A percentile compares a stretch with the other conserved stretches of the same genome.
These are phyloP conservation scores for Laothoe populi DNA, from an alignment of 2,888 invertebrate genomes.

Conservation along the genomic window DNA sequence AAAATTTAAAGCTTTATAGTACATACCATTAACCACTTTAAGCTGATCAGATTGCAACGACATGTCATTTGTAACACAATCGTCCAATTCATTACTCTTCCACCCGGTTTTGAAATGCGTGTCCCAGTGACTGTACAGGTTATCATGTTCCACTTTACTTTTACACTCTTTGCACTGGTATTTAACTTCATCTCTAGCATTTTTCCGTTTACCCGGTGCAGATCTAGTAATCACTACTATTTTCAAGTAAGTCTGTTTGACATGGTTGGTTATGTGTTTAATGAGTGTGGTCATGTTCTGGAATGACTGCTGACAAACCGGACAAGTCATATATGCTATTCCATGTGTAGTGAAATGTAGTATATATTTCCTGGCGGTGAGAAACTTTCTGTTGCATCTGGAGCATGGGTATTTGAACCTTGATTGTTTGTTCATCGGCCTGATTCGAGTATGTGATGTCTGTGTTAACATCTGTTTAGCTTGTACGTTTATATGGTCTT, in stretches of 20 bases:
- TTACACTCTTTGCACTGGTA: slow-evolving; percentile 47
- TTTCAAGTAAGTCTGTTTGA: slow-evolving; percentile 38
- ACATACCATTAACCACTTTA: slow-evolving; percentile 35
- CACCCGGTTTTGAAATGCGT: slow-evolving; percentile 41
- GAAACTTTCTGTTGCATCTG: slow-evolving; percentile 37
- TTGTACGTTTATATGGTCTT: slow-evolving; percentile 20
- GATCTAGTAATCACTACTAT: slow-evolving; percentile 29
- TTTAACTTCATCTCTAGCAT: not conserved
- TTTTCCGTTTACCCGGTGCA: accelerated
- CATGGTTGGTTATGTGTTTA: slow-evolving; percentile 44
- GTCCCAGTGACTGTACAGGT: slow-evolving; percentile 59
- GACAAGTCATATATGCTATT: slow-evolving; percentile 36
- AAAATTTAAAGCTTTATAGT: too few species aligned
- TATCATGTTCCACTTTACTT: accelerated
- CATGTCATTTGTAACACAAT: not conserved
- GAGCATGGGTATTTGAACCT: slow-evolving; percentile 32
- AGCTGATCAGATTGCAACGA: slow-evolving; percentile 27
- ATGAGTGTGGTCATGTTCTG: accelerated
- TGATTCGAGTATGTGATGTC: too few species aligned
- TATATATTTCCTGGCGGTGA: slow-evolving; percentile 37
- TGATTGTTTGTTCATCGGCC: not conserved
- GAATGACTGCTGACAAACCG: slow-evolving; percentile 39
- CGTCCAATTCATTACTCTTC: not conserved
- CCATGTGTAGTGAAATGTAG: slow-evolving; percentile 49
- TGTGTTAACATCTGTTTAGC: slow-evolving; percentile 24